Evolutionary conservation across 2,888 invertebrate species (phyloP), one percentile per base, ranked within the genome.

Genomic region (Lysandra coridon): DNA sequence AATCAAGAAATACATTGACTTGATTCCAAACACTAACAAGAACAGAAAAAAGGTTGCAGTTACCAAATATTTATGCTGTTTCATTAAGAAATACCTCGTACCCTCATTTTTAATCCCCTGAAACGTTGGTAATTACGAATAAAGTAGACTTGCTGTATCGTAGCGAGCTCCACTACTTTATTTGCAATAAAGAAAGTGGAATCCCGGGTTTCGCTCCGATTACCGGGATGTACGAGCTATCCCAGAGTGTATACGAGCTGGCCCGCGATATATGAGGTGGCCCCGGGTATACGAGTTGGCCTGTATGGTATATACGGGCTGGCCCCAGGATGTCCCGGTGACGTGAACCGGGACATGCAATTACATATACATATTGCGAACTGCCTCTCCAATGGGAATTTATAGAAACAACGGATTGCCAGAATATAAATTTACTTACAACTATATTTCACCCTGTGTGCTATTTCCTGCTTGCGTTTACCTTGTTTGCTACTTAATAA

Each of bases 141-240:
- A 69, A 69, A 69, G 69, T 69, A 69, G 64, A 62, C 62, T 37
- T 69, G 33, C 33, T 69, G 69, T 69, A 69, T 69, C 69, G 69
- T 69, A 17, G 69, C 88, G 89, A 89, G 90, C 69, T 69, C 69
- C 33, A 90, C 89, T 92, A 93, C 92, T 94, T 94, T 94, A 94
- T 94, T 91, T 84, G 93, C 92, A 94, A 94, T 94, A 94, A 94
- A 94, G 93, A 93, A 93, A 94, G 92, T 94, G 92, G 93, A 91
- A 93, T 93, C 92, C 92, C 90, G 91, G 89, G 91, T 90, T 90
- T 88, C 90, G 91, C 90, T 92, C 92, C 95, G 94, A 95, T 95
- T 95, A 95, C 94, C 88, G 87, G 92, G 94, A 95, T 93, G 91
- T 95, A 94, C 91, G 91, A 90, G 92, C 92, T 86, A 91, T 95